Evolutionary conservation across 2,113 vertebrate species (phyloP).

Genomic region (Symphodus melops): DNA sequence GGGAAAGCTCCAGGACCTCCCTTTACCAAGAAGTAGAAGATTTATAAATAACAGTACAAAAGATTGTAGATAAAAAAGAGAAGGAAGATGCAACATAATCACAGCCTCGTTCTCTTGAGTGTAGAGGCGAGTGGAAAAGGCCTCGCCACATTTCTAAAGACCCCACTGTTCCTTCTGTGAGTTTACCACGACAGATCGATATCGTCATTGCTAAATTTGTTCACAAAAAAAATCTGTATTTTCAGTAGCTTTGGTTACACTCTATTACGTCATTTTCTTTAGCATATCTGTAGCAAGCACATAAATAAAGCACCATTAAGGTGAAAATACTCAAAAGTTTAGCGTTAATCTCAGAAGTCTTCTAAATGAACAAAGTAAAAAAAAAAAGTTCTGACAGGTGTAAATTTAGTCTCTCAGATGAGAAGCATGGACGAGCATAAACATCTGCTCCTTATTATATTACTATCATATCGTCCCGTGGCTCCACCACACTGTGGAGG

Average conservation of each 20-base stretch:
- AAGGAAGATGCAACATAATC: slow-evolving; percentile 37
- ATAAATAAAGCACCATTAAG: slow-evolving; percentile 15
- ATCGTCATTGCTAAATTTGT: neutral
- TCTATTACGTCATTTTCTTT: neutral
- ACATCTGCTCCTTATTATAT: no score
- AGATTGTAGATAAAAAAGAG: slow-evolving; percentile 50
- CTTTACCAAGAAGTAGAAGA: slow-evolving; percentile 43
- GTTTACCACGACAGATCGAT: neutral
- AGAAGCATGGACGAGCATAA: no score
- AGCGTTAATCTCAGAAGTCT: neutral
- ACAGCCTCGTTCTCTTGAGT: slow-evolving; percentile 36
- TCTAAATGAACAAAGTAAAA: neutral
- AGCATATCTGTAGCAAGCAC: neutral
- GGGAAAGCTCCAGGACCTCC: slow-evolving; percentile 33
- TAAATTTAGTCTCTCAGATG: no score
- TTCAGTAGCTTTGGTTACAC: neutral
- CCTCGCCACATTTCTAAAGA: slow-evolving; percentile 22
- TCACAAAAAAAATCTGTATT: neutral
- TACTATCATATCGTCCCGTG: no score
- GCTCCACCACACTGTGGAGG: no score
- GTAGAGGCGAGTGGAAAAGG: slow-evolving; percentile 39
- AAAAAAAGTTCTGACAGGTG: neutral
- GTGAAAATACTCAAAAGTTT: neutral
- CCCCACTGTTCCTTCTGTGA: neutral
- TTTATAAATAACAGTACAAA: slow-evolving; percentile 72